Conservation (phyloP, 2,888 invertebrate species). For the Allacma fusca region DNA sequence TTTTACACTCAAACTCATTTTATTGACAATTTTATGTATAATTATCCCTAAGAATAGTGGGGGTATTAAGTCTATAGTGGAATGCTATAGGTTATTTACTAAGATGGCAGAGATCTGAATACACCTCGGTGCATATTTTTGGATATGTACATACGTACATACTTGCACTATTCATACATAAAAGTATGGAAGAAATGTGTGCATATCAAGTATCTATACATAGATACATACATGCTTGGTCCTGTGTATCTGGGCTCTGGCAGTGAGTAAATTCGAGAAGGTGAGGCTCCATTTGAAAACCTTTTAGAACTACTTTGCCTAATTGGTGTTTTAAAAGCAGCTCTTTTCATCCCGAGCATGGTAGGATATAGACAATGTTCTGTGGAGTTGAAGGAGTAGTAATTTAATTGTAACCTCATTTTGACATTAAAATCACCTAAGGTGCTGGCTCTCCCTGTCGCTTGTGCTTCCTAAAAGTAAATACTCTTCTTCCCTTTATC, state of each 20-base stretch:
- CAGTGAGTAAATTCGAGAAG: neutral
- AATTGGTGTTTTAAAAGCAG: slow-evolving; percentile 9
- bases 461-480: neutral
- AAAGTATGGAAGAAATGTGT: no score
- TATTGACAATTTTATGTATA: no score
- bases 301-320: slow-evolving; percentile 12
- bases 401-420: slow-evolving; percentile 7
- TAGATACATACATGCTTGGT: no score
- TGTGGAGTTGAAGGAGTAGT: neutral
- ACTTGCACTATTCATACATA: no score
- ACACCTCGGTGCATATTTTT: no score
- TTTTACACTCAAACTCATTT: no score
- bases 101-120: no score
- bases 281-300: slow-evolving; percentile 10
- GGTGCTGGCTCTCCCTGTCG: neutral
- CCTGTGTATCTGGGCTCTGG: neutral
- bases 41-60: no score
- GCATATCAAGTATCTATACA: no score
- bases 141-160: no score
- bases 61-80: no score
- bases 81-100: no score
- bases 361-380: neutral
- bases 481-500: neutral
- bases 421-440: slow-evolving; percentile 12
- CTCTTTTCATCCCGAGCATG: neutral